phyloP scores from a whole-genome alignment of 35 echinoderm and acorn worm species.

The Apostichopus parvimensis region DNA sequence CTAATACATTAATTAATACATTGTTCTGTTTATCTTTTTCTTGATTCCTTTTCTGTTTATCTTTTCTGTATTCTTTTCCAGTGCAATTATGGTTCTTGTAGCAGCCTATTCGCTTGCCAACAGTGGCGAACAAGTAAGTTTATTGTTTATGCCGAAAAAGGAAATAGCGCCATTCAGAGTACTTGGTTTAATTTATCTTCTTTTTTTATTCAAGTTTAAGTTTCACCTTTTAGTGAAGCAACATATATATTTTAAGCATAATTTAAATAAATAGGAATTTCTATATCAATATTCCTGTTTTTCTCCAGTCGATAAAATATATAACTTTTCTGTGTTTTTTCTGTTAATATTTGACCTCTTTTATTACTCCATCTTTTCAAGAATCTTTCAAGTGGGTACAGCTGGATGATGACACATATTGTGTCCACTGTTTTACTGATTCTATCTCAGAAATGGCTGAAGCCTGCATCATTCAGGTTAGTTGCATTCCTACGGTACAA shows the following conservation, averaged over 20 bases:
- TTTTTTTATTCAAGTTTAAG: too few relatives aligned
- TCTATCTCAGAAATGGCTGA: conserved; percentile 15
- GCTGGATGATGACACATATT: conserved; percentile 20
- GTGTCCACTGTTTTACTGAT: conserved; percentile 1
- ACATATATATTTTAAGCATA: too few relatives aligned
- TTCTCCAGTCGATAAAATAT: too few relatives aligned
- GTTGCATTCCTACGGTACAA: background rate
- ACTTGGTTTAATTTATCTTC: too few relatives aligned
- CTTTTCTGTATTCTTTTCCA: background rate
- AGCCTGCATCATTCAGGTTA: conserved; percentile 43
- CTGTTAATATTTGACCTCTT: background rate
- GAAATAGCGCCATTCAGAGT: too few relatives aligned
- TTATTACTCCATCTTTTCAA: background rate
- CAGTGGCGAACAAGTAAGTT: too few relatives aligned
- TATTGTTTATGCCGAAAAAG: background rate
- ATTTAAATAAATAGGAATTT: too few relatives aligned
- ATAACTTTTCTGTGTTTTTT: background rate
- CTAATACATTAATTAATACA: background rate
- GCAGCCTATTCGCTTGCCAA: background rate
- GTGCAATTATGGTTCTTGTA: conserved; percentile 58
- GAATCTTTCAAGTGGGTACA: background rate
- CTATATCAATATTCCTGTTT: too few relatives aligned
- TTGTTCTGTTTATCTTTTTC: background rate
- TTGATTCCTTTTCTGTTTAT: background rate
- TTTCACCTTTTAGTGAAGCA: too few relatives aligned